Percentiles rank a stretch among this genome's conserved stretches.
Conservation (phyloP, 2,113 vertebrate genomes). For the Camelus dromedarius region DNA sequence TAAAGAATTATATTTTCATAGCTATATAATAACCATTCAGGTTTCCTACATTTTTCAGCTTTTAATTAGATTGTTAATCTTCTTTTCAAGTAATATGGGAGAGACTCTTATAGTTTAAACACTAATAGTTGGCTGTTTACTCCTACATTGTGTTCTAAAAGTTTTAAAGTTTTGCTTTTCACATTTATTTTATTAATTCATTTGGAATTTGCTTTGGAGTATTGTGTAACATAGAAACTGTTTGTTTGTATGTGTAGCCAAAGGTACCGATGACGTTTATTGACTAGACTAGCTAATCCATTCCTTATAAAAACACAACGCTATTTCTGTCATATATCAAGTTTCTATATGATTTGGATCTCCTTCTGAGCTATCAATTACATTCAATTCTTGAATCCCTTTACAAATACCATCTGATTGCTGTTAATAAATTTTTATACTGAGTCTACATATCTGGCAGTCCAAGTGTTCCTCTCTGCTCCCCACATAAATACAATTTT, state of each 20-base stretch:
- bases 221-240: background rate
- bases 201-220: background rate
- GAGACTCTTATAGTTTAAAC: background rate
- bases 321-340: background rate
- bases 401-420: conserved; percentile 3
- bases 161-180: background rate
- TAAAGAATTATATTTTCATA: background rate
- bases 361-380: background rate
- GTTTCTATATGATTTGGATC: background rate
- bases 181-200: background rate
- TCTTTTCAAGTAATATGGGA: background rate
- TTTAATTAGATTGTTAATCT: background rate
- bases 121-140: background rate
- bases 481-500: background rate
- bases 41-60: background rate
- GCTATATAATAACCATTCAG: background rate
- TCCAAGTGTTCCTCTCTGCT: background rate
- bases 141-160: background rate
- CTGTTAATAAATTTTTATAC: background rate
- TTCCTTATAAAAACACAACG: background rate
- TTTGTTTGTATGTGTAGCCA: background rate
- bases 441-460: background rate
- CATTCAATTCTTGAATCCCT: background rate
- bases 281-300: background rate
- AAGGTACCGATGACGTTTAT: background rate